Percentiles rank a stretch among this genome's conserved stretches.
Evolutionary conservation across 2,888 invertebrate species (phyloP).

Genomic region (Biston betularia): DNA sequence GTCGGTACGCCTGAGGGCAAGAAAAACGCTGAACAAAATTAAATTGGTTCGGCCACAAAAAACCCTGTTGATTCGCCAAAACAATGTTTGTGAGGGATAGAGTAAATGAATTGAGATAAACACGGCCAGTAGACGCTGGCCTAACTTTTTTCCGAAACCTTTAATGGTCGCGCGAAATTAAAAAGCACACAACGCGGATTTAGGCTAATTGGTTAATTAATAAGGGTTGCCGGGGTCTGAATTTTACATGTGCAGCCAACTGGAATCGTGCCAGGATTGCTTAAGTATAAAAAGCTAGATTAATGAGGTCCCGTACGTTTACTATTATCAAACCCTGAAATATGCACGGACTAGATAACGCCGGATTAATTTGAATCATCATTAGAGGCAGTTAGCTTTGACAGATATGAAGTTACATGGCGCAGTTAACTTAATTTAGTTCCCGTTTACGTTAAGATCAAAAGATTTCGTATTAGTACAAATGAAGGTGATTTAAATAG

Average conservation of each 20-base stretch:
- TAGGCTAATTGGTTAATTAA: slow-evolving; percentile 83
- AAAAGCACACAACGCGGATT: slow-evolving; percentile 74
- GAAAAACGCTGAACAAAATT: slow-evolving; percentile 33
- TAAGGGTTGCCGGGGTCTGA: slow-evolving; percentile 68
- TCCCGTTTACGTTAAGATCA: slow-evolving; percentile 8
- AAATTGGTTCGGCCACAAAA: slow-evolving; percentile 35
- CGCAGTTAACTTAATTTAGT: slow-evolving; percentile 15
- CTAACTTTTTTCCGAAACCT: slow-evolving; percentile 65
- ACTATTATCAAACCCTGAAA: slow-evolving; percentile 37
- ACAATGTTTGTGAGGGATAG: slow-evolving; percentile 57
- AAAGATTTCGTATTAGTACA: slow-evolving; percentile 4
- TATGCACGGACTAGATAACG: slow-evolving; percentile 35
- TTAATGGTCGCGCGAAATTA: slow-evolving; percentile 71
- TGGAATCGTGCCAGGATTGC: slow-evolving; percentile 72
- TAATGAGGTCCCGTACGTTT: slow-evolving; percentile 52
- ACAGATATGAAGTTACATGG: slow-evolving; percentile 27
- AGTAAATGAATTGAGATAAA: slow-evolving; percentile 64
- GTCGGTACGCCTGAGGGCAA: slow-evolving; percentile 23
- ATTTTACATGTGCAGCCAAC: slow-evolving; percentile 71
- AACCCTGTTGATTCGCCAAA: slow-evolving; percentile 57
- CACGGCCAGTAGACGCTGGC: slow-evolving; percentile 55
- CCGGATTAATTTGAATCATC: slow-evolving; percentile 33
- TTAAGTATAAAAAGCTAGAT: slow-evolving; percentile 69
- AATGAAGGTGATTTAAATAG: not conserved
- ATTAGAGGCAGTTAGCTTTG: slow-evolving; percentile 24